phyloP scores from a whole-genome alignment of 2,113 vertebrate species.

The Leucopternis melanops region DNA sequence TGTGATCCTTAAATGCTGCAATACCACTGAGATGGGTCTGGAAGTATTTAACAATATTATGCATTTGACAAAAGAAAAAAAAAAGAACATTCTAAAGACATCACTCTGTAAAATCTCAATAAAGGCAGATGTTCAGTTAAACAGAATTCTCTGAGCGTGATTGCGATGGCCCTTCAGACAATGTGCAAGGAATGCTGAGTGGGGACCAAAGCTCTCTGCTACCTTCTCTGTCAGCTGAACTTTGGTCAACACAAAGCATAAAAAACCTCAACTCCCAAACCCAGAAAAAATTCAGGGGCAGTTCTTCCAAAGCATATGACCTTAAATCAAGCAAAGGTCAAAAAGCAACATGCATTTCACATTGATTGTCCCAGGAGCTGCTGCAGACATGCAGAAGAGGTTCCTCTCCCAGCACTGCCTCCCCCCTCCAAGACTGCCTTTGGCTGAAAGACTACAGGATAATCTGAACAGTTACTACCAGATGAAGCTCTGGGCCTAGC shows the following conservation, averaged over 20 bases:
- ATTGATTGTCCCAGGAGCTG: neutral
- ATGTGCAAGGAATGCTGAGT: rapidly evolving
- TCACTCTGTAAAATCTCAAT: neutral
- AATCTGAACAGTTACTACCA: neutral
- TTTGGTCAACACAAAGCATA: neutral
- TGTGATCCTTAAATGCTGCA: neutral
- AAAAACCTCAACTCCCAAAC: neutral
- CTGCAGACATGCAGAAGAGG: neutral
- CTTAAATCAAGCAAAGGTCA: neutral
- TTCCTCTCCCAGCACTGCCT: neutral
- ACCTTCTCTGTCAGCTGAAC: neutral
- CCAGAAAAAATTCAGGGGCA: neutral
- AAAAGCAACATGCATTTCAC: neutral
- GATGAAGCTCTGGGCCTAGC: neutral
- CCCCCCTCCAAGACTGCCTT: neutral
- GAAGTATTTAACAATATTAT: neutral
- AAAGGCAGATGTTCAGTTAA: neutral
- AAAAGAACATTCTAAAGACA: neutral
- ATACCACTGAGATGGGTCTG: neutral
- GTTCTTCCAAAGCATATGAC: neutral
- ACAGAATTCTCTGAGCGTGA: neutral
- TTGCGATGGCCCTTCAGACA: neutral
- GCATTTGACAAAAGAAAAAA: neutral
- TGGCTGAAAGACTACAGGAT: neutral
- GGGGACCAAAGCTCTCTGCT: neutral